Evolutionary conservation across 2,113 vertebrate genomes (phyloP), one percentile per base, ranked within the genome.

Genomic region (Micromys minutus): DNA sequence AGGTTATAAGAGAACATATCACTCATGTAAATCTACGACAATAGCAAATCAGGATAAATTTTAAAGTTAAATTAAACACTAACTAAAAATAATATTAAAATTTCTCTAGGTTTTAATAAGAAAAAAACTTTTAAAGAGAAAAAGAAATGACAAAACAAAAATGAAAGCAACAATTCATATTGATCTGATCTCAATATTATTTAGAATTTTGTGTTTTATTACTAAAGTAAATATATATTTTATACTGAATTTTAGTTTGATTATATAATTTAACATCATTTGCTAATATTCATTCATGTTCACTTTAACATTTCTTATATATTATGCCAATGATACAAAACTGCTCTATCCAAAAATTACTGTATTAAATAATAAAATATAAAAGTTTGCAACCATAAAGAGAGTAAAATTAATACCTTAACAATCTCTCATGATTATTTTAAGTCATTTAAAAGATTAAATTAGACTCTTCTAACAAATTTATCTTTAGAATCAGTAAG

Each of bases 81-180:
- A 42, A 26, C 1, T 83, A 42, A 57, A 57, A 26, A n/a, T 26
- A 81, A 81, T 59, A 61, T 59, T n/a, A 3, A 42, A 87, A 57
- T 0, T 6, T 0, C 12, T 81, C 31, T 3, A 16, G 1, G 1
- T 50, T 55, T 71, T n/a, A 3, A 55, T 26, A 29, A 71, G 19
- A 15, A 69, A 67, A 67, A 87, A 55, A 15, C 1, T 19, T 45
- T 63, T 11, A 84, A 7, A 21, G 42, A 45, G 26, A 65, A 47
- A 59, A 83, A 47, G 3, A 29, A 76, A 26, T 80, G 52, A 50
- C 2, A 59, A 90, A 88, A 6, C 26, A 91, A 31, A 31, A 45
- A 55, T 1, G 42, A 59, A 79, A 4, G 0, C 1, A 50, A 36
- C 0, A 76, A 57, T 3, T 3, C 4, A n/a, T 1, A 19, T 34